Percentiles rank a stretch among this genome's conserved stretches.
Evolutionary conservation across 2,113 vertebrate species (phyloP).

Genomic region (Mesitornis unicolor): DNA sequence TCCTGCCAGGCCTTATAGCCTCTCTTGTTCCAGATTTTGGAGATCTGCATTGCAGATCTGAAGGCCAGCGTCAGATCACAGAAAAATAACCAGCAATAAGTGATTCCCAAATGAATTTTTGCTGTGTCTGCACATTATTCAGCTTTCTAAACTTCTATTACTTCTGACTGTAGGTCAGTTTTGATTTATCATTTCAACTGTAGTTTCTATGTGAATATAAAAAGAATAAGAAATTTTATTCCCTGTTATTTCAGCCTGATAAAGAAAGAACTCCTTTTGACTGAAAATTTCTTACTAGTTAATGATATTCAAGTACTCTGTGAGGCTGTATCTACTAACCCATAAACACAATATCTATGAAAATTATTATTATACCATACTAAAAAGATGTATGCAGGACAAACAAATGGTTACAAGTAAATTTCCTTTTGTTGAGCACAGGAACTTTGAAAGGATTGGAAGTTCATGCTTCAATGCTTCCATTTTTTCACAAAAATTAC

Average conservation of each 20-base stretch:
- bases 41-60: constrained; percentile 52
- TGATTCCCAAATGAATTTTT: constrained; percentile 51
- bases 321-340: background rate
- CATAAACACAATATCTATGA: constrained; percentile 19
- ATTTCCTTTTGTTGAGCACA: constrained; percentile 31
- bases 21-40: background rate
- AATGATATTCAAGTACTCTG: background rate
- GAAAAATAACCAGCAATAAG: constrained; percentile 2
- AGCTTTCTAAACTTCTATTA: constrained; percentile 31
- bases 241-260: background rate
- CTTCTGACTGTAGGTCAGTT: constrained; percentile 40
- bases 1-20: background rate
- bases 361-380: background rate
- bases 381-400: background rate
- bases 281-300: background rate
- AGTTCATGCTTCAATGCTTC: constrained; percentile 37
- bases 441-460: constrained; percentile 18
- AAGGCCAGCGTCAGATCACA: background rate
- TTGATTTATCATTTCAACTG: constrained; percentile 33
- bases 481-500: constrained; percentile 50
- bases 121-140: constrained; percentile 26
- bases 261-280: background rate
- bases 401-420: constrained; percentile 3
- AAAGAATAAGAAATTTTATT: background rate
- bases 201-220: background rate